Conservation (phyloP, 2,888 invertebrate genomes). For the Nomada ferruginata region DNA sequence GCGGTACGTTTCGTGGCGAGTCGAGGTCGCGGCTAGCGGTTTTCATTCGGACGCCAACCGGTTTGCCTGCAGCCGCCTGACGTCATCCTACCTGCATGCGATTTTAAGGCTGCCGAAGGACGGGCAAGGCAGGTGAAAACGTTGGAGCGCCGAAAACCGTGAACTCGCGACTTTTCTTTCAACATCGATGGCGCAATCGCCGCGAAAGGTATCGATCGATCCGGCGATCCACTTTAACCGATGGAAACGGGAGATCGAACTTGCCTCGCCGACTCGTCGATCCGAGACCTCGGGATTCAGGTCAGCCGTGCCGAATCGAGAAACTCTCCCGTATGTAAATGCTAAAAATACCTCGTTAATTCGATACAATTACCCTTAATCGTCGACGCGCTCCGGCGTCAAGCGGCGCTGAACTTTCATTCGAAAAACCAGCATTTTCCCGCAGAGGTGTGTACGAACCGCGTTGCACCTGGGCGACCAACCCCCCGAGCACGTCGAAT, state of each 20-base stretch:
- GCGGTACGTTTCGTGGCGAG: conserved; percentile 61
- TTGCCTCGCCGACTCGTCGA: neutral
- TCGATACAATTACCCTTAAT: conserved; percentile 47
- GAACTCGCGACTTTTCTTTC: conserved; percentile 45
- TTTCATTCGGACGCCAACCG: conserved; percentile 76
- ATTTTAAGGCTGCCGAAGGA: conserved; percentile 73
- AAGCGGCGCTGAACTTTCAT: neutral
- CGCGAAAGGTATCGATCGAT: neutral
- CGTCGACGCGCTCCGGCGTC: conserved; percentile 3
- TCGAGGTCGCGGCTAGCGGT: conserved; percentile 78
- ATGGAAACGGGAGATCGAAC: no score
- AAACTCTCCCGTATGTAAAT: conserved; percentile 38
- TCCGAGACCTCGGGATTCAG: conserved; percentile 23
- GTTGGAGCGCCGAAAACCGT: conserved; percentile 21
- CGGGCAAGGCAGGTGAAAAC: conserved; percentile 69
- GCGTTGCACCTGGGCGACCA: neutral
- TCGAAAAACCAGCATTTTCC: neutral
- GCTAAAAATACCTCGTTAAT: conserved; percentile 31
- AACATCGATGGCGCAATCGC: conserved; percentile 6
- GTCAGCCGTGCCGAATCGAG: conserved; percentile 26
- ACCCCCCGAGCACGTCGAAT: neutral
- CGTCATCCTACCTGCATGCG: conserved; percentile 74
- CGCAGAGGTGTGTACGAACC: neutral
- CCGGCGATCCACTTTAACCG: neutral
- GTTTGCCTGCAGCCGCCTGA: conserved; percentile 72